Evolutionary conservation across 2,797 vertebrate species (phyloP).

Genomic region (Rhinella marina): DNA sequence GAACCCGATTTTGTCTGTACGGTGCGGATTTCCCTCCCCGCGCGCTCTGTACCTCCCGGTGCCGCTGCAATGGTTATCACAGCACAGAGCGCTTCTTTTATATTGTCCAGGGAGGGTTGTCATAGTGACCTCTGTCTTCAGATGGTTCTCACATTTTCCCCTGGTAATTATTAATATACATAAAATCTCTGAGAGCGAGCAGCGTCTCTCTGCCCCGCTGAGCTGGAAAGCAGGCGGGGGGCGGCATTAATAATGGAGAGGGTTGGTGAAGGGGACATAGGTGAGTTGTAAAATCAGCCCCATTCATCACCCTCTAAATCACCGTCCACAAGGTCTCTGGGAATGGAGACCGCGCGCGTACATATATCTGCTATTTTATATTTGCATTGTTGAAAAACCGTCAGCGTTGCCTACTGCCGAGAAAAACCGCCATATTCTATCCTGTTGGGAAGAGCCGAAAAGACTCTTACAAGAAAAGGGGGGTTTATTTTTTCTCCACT

Average conservation of each 20-base stretch:
- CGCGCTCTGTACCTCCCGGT: not conserved
- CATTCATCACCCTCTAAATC: slow-evolving; percentile 32
- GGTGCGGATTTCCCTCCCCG: not conserved
- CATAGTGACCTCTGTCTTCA: slow-evolving; percentile 72
- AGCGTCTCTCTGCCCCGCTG: not conserved
- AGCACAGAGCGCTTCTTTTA: slow-evolving; percentile 68
- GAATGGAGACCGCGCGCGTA: not conserved
- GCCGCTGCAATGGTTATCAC: slow-evolving; percentile 58
- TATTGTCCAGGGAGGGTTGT: slow-evolving; percentile 77
- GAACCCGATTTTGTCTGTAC: too few species aligned
- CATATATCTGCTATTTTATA: not conserved
- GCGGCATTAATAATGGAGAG: not conserved
- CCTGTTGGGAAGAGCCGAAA: too few species aligned
- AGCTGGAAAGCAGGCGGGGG: not conserved
- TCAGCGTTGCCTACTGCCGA: not conserved
- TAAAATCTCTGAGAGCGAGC: not conserved
- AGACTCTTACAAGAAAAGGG: too few species aligned
- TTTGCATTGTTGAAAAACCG: not conserved
- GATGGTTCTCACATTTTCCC: slow-evolving; percentile 50
- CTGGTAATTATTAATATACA: slow-evolving; percentile 60
- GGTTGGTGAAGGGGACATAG: not conserved
- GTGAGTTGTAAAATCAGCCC: not conserved
- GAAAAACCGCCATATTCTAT: not conserved
- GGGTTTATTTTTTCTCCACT: too few species aligned
- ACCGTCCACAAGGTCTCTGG: not conserved